phyloP scores from a whole-genome alignment of 2,797 vertebrate genomes.

The Sylvia borin region DNA sequence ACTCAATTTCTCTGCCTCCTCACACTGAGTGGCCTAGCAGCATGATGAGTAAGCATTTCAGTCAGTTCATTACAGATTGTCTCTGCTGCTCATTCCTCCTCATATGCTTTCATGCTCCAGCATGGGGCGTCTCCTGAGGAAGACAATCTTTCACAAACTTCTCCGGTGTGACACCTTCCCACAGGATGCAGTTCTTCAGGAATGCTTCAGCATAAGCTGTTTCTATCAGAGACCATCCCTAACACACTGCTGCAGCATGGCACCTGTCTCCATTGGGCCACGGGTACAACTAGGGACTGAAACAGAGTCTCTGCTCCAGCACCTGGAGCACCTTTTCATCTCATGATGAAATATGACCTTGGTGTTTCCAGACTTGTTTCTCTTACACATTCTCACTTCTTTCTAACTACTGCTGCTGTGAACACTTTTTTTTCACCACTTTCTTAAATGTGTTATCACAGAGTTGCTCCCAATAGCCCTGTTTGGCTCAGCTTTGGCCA shows the following conservation, averaged over 20 bases:
- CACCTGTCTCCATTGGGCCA: background rate
- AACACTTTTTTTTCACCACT: accelerated
- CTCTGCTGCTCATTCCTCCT: background rate
- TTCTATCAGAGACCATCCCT: too few relatives aligned
- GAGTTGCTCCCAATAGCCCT: accelerated
- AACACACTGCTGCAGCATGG: background rate
- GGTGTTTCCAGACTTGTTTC: background rate
- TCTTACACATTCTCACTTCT: background rate
- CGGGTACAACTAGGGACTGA: background rate
- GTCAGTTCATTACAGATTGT: accelerated
- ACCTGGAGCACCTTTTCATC: background rate
- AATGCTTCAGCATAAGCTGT: background rate
- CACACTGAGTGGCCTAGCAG: accelerated
- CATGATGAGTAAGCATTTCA: background rate
- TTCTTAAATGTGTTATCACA: background rate
- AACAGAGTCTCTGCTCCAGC: background rate
- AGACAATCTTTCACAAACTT: background rate
- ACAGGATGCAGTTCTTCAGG: background rate
- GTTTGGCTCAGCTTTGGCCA: background rate
- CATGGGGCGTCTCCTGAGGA: background rate
- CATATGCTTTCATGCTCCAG: background rate
- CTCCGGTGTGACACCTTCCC: background rate
- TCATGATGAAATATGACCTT: background rate
- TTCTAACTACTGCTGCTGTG: background rate
- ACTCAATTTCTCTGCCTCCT: background rate